These are phyloP conservation scores for Pseudoips prasinana DNA, from an alignment of 2,888 invertebrate species.

Conservation along the genomic window DNA sequence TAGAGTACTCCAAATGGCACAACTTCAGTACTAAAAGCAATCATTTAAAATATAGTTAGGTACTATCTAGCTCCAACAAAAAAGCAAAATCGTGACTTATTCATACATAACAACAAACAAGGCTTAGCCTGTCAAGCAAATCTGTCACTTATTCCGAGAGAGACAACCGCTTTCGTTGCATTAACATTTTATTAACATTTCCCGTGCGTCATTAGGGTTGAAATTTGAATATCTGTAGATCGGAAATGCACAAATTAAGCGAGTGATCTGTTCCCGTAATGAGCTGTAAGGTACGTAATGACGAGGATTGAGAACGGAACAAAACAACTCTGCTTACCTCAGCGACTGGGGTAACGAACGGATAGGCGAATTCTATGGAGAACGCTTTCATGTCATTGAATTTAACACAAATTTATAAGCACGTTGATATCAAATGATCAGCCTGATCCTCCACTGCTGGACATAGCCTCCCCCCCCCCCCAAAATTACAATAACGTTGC, in stretches of 20 bases:
- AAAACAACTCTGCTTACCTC: constrained; percentile 78
- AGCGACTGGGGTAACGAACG: constrained; percentile 60
- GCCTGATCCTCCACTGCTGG: too few species aligned
- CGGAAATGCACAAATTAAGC: constrained; percentile 82
- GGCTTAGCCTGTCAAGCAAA: constrained; percentile 75
- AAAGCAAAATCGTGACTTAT: constrained; percentile 78
- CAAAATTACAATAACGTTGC: too few species aligned
- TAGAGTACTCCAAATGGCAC: constrained; percentile 33
- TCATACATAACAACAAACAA: constrained; percentile 72
- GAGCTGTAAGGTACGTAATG: constrained; percentile 78
- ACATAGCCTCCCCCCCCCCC: too few species aligned
- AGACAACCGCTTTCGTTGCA: constrained; percentile 70
- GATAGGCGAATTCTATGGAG: constrained; percentile 38
- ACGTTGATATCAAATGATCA: too few species aligned
- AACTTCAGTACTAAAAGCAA: constrained; percentile 33
- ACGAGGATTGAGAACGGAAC: constrained; percentile 60
- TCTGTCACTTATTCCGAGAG: constrained; percentile 76
- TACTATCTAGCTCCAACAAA: constrained; percentile 45
- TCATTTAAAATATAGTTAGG: constrained; percentile 30
- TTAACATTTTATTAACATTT: constrained; percentile 82
- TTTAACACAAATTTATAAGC: constrained; percentile 2
- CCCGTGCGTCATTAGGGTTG: constrained; percentile 77
- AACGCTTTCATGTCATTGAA: too few species aligned
- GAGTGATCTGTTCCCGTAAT: constrained; percentile 79
- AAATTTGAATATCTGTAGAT: constrained; percentile 80